Conservation (phyloP, 2,113 vertebrate genomes). For the pig (Sus scrofa) region DNA sequence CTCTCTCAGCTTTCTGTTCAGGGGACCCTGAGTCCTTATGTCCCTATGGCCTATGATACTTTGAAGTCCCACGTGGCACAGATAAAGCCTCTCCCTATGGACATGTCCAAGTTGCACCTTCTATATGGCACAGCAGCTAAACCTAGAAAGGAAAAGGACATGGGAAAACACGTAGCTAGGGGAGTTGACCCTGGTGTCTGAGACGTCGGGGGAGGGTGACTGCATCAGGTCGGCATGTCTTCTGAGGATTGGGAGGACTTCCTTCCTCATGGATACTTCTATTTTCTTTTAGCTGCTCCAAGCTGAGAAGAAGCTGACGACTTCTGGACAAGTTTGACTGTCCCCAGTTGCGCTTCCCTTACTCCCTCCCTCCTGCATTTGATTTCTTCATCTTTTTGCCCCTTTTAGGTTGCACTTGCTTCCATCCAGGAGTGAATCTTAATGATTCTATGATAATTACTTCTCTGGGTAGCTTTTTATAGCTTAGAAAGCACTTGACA, state of each 20-base stretch:
- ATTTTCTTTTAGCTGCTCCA: conserved; percentile 35
- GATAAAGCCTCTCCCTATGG: not conserved
- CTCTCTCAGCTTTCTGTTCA: not conserved
- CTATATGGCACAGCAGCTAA: not conserved
- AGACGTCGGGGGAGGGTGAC: not conserved
- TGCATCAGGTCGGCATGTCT: too few relatives aligned
- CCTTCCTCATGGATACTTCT: not conserved
- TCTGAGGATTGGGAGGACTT: not conserved
- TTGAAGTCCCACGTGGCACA: not conserved
- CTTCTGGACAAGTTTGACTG: conserved; percentile 11
- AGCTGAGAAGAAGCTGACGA: conserved; percentile 51
- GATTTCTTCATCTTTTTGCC: conserved; percentile 9
- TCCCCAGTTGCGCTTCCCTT: not conserved
- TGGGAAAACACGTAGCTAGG: not conserved
- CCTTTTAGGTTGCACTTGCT: not conserved
- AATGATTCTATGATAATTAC: not conserved
- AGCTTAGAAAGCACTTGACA: conserved; percentile 19
- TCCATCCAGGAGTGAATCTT: not conserved
- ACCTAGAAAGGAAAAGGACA: not conserved
- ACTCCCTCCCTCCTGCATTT: not conserved
- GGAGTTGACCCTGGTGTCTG: not conserved
- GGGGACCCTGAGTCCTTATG: not conserved
- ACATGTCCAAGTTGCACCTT: not conserved
- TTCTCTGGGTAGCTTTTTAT: not conserved
- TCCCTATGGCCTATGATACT: not conserved